Base-by-base conservation (phyloP, 2,797 vertebrate genomes). In the Danio choprae region DNA sequence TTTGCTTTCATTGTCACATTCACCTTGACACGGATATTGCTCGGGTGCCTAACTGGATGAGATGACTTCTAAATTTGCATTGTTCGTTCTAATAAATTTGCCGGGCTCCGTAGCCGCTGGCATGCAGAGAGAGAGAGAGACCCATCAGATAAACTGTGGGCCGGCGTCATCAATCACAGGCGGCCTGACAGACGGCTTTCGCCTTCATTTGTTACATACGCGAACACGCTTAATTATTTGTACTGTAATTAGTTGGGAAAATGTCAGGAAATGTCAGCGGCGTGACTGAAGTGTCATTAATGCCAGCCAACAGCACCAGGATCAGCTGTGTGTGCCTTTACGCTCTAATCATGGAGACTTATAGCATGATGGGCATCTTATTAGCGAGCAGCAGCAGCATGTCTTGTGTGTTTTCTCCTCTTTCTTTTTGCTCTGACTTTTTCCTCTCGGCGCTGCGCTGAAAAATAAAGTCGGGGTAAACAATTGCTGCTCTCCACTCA, bases 241-340 rank as follows among this genome's bases (percentile, higher is more conserved):
- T 99, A 97, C 97, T 97, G 97, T 99, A 99, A 99, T 99, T 99
- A 99, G 97, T 98, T 98, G 97, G 96, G 96, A 98, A 98, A 99
- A 99, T 99, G 97, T 99, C 98, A 99, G 97, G 97, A 98, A 99
- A 99, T 99, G 98, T 99, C 98, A 99, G 95, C 96, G 88, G 93
- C 94, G 94, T 96, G 97, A 98, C 95, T 98, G 97, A 97, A 97
- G 96, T 97, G 96, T 98, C 98, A 97, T 98, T 98, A 98, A 97
- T 96, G 96, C 95, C 94, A 95, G 94, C 94, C 97, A 97, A 98
- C 97, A 97, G 97, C 97, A 96, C 91, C 95, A 95, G 95, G 94
- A 96, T 96, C 97, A 96, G 96, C 96, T 96, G 94, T 91, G 89
- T 90, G 80, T 91, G 92, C 93, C 96, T 95, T 96, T 93, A 97